Evolutionary conservation across 2,888 invertebrate species (phyloP).

Genomic region (Dromius quadrimaculatus): DNA sequence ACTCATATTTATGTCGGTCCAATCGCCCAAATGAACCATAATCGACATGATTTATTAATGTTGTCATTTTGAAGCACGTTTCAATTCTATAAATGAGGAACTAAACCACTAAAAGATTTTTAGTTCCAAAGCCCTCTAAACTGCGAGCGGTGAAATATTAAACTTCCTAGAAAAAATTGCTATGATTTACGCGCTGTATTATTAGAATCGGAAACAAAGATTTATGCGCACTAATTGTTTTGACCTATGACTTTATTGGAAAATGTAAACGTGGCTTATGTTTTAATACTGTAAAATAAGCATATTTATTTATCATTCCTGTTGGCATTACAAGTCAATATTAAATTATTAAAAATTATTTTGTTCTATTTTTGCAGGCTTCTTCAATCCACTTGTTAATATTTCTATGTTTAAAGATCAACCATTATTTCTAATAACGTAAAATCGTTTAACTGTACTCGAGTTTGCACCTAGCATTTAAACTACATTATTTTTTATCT

Average conservation of each 20-base stretch:
- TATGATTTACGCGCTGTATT: conserved; percentile 42
- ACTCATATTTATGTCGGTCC: conserved; percentile 55
- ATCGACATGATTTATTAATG: conserved; percentile 53
- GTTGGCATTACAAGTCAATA: background rate
- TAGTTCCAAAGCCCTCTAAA: conserved; percentile 2
- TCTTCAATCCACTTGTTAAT: too few species aligned
- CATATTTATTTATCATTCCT: background rate
- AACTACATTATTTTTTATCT: conserved; percentile 17
- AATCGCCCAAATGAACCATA: conserved; percentile 53
- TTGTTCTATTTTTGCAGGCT: too few species aligned
- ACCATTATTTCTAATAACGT: conserved; percentile 9
- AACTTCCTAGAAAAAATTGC: conserved; percentile 11
- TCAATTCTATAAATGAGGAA: conserved; percentile 45
- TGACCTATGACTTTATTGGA: conserved; percentile 14
- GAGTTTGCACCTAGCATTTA: conserved; percentile 29
- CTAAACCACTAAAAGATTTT: conserved; percentile 15
- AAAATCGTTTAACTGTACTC: conserved; percentile 18
- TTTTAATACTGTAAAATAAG: background rate
- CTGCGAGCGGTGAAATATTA: conserved; percentile 39
- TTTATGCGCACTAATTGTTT: conserved; percentile 42
- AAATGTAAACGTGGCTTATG: conserved; percentile 2
- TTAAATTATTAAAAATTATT: background rate
- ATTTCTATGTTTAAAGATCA: too few species aligned
- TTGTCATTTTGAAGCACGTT: conserved; percentile 54
- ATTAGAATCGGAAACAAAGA: conserved; percentile 36